Evolutionary conservation across 2,888 invertebrate species (phyloP), one percentile per base, ranked within the genome.

Genomic region (Oligia fasciuncula): DNA sequence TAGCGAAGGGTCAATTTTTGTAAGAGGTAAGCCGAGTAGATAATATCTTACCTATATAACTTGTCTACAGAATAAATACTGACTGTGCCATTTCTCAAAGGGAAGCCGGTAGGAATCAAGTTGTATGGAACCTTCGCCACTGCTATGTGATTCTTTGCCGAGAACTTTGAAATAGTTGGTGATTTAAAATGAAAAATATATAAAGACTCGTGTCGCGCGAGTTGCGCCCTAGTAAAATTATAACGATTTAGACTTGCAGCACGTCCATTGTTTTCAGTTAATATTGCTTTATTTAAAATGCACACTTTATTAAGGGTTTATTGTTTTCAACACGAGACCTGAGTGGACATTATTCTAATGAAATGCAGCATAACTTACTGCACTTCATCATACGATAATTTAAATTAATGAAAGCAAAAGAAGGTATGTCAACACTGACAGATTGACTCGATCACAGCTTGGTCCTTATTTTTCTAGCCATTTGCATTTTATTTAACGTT

Each of bases 351-450:
- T 81, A 62, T 60, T 46, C 35, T 54, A 8, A 35, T 60, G 60
- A 8, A 66, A 60, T 43, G 9, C 4, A 81, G 49, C 65, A 40
- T 72, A 46, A 40, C 49, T 43, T 35, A 46, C 2, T n/a, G 43
- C 29, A 51, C 13, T 40, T 49, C 17, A 49, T 49, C 17, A 49
- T 0, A 75, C 17, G 29, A n/a, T 17, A n/a, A 54, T 79, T 19
- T 65, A 49, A 63, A 71, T 63, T 23, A 63, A 72, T 57, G 6
- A 57, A 49, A 81, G 8, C 54, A n/a, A 80, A 67, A n/a, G 57
- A 19, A 35, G 60, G 51, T 57, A 60, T 1, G 29, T 9, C n/a
- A n/a, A n/a, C 51, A 49, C 23, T 49, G 57, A 19, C 17, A 35
- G 29, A 49, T 23, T 65, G 2, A 60, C 6, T 43, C n/a, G 2